A percentile compares a stretch with the other conserved stretches of the same genome.
Evolutionary conservation across 2,113 vertebrate genomes (phyloP).

Genomic region (Rutilus rutilus): DNA sequence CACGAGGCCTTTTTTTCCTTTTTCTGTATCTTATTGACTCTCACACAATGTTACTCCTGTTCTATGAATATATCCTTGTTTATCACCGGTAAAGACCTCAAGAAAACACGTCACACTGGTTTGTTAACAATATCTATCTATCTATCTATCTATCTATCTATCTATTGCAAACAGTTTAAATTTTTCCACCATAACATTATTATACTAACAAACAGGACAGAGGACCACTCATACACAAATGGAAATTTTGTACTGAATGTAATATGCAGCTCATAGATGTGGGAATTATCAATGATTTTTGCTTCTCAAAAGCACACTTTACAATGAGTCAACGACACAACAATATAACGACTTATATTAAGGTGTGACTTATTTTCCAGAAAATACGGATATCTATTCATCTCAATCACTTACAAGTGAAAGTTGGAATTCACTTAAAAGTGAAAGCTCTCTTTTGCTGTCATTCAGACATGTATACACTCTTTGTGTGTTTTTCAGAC

Average conservation of each 20-base stretch:
- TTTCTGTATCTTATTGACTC: not conserved
- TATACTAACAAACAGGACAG: not conserved
- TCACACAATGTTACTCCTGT: conserved; percentile 3
- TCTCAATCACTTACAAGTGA: not conserved
- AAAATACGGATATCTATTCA: not conserved
- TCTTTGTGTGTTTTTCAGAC: conserved; percentile 35
- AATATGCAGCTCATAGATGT: not conserved
- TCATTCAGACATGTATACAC: conserved; percentile 19
- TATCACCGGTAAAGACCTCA: not conserved
- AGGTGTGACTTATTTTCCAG: not conserved
- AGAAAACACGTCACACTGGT: not conserved
- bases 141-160: not conserved
- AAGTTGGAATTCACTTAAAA: not conserved
- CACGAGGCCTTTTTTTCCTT: not conserved
- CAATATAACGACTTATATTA: not conserved
- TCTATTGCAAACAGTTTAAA: not conserved
- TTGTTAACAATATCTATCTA: no score
- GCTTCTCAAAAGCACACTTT: not conserved
- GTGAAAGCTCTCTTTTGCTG: not conserved
- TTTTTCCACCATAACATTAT: not conserved
- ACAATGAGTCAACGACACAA: not conserved
- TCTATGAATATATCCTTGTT: not conserved
- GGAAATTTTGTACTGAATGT: not conserved
- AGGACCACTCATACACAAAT: no score
- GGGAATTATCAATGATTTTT: not conserved